Base-by-base conservation (phyloP, 2,797 vertebrate genomes). In the Odontamblyopus rebecca region DNA sequence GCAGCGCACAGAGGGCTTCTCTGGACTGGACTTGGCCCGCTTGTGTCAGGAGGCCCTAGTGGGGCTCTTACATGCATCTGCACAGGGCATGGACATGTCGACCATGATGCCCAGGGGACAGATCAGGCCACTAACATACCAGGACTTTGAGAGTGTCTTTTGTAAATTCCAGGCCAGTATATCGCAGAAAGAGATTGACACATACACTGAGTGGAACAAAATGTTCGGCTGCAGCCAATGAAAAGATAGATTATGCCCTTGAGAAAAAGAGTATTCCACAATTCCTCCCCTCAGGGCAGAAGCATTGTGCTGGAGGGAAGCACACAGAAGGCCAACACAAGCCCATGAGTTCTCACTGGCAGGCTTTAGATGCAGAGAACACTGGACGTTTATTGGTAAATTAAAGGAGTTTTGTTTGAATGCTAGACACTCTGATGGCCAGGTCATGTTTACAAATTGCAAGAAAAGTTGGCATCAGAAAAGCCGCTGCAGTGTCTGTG, bases 131-230 rank as follows among this genome's bases (percentile, higher is more conserved):
- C 86, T 98, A 85, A 96, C 96, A 85, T 96, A 98, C 94, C 97
- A 97, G 95, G 97, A 99, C 96, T 98, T 99, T 94, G 97, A 99
- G 94, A 97, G 96, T 89, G 96, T 97, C 91, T 97, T 98, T 95
- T 99, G 98, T 96, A 99, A 99, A 95, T 98, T 98, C 89, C 97
- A 98, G 91, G 95, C 97, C 93, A 98, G 97, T 95, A 97, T 97
- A 96, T 98, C 97, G 87, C 96, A 98, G 92, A 90, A 95, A 95
- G 95, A 95, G 94, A 90, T 89, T 76, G 87, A 90, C 83, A 90
- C 95, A 62, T 98, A 98, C 91, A 95, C 96, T 89, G 98, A 99
- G 95, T 99, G 98, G 98, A 99, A 98, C 96, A 99, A 98, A 97
- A 98, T 98, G 96, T 99, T 98, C 93, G 98, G 97, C 93, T 97